Evolutionary conservation across 2,888 invertebrate genomes (phyloP).

Genomic region (Morpho deidamia): DNA sequence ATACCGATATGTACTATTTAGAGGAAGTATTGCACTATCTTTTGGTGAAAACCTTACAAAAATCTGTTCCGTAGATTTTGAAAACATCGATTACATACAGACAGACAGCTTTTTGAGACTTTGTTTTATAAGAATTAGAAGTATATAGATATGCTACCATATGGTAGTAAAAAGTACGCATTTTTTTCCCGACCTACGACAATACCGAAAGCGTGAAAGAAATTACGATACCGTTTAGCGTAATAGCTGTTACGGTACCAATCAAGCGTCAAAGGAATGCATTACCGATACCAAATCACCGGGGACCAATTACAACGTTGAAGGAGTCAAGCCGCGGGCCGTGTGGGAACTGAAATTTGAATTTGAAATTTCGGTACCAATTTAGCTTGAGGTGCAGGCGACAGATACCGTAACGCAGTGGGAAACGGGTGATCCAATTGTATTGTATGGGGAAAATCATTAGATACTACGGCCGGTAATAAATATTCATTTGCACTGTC

Average conservation of each 20-base stretch:
- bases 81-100: no score
- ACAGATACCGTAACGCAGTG: constrained; percentile 58
- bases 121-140: no score
- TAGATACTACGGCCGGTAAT: constrained; percentile 28
- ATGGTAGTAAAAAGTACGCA: no score
- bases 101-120: no score
- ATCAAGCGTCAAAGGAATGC: constrained; percentile 65
- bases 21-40: no score
- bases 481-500: background rate
- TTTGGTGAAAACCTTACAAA: no score
- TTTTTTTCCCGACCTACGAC: background rate
- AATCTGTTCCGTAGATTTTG: no score
- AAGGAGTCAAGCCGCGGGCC: constrained; percentile 60
- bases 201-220: background rate
- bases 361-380: constrained; percentile 74
- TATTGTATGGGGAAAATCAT: constrained; percentile 34
- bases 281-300: constrained; percentile 50
- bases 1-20: no score
- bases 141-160: no score
- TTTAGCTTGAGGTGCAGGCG: constrained; percentile 71
- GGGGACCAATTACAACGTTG: constrained; percentile 69
- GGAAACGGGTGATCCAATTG: constrained; percentile 56
- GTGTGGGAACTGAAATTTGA: constrained; percentile 66
- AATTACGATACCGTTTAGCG: constrained; percentile 21
- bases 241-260: constrained; percentile 44